A percentile compares a stretch with the other conserved stretches of the same genome.
phyloP scores from a whole-genome alignment of 2,797 vertebrate genomes.

The Semaprochilodus insignis region DNA sequence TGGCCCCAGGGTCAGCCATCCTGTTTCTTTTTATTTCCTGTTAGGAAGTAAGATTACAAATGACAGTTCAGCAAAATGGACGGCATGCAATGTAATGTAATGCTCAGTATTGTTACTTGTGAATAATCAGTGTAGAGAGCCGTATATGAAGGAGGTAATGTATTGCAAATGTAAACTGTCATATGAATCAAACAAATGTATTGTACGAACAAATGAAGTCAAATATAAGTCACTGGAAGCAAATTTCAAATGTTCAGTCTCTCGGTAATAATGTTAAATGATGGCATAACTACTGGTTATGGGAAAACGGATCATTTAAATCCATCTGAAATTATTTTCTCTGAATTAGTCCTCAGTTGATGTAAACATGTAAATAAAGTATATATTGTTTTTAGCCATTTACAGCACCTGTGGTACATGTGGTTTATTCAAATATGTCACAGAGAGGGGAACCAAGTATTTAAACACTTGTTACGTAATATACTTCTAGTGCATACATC shows the following conservation, averaged over 20 bases:
- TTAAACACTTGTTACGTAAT: too few species aligned
- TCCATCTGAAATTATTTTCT: constrained; percentile 1
- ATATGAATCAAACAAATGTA: neutral
- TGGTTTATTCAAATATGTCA: neutral
- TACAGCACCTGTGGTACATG: neutral
- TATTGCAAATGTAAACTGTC: constrained; percentile 10
- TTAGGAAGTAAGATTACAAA: constrained; percentile 12
- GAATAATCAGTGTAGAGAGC: constrained; percentile 6
- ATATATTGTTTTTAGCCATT: constrained; percentile 11
- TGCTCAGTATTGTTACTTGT: constrained; percentile 31
- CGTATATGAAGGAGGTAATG: neutral
- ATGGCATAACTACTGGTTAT: neutral
- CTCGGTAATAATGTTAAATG: neutral
- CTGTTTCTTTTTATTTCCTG: neutral
- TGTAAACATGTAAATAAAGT: constrained; percentile 47
- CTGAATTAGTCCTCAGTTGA: neutral
- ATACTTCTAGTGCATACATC: too few species aligned
- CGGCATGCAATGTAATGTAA: neutral
- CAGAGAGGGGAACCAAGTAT: too few species aligned
- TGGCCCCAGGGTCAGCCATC: neutral
- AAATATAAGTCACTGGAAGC: neutral
- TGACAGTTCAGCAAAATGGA: neutral
- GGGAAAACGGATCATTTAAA: constrained; percentile 19
- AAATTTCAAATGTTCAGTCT: neutral
- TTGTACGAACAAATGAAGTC: neutral